A percentile compares a stretch with the other conserved stretches of the same genome.
phyloP scores from a whole-genome alignment of 2,113 vertebrate species.

The human region DNA sequence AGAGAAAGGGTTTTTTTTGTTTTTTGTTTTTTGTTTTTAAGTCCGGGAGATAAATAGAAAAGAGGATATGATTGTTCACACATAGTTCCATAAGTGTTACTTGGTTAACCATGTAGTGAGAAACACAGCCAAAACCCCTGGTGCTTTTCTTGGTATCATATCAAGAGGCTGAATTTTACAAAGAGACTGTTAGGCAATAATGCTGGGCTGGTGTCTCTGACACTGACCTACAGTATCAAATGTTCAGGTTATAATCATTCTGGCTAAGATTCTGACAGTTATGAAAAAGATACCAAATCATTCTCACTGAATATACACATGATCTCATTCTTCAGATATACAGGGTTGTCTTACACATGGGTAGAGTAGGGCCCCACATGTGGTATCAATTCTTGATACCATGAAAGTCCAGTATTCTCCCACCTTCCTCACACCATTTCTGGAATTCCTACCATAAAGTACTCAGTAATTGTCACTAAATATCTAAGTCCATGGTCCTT shows the following conservation, averaged over 20 bases:
- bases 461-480: background rate
- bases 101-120: background rate
- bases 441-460: background rate
- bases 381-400: background rate
- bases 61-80: background rate
- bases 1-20: background rate
- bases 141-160: background rate
- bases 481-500: background rate
- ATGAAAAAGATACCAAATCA: background rate
- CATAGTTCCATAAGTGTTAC: background rate
- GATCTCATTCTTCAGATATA: background rate
- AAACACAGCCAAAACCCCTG: background rate
- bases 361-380: background rate
- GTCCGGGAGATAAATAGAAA: background rate
- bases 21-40: background rate
- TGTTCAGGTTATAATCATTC: background rate
- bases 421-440: background rate
- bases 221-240: background rate
- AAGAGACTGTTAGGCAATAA: accelerated
- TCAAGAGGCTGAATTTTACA: background rate
- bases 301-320: background rate
- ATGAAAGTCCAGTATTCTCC: background rate
- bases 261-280: no score
- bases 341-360: no score
- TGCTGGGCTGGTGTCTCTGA: background rate